Evolutionary conservation across 2,797 vertebrate species (phyloP).

Genomic region (Macropus fuliginosus): DNA sequence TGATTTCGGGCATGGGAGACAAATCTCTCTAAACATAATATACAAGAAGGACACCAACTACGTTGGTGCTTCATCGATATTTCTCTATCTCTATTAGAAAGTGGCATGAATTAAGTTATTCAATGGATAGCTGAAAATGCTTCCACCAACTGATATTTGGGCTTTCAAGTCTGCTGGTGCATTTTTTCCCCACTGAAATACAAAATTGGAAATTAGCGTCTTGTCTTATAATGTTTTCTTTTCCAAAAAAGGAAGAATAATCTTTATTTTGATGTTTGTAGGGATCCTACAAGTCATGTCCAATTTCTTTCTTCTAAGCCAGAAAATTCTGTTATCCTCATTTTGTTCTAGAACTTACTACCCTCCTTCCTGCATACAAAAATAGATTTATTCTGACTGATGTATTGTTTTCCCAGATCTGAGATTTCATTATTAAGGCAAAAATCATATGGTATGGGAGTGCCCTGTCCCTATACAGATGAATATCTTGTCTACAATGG

Average conservation of each 20-base stretch:
- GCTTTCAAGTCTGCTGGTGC: neutral
- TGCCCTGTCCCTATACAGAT: neutral
- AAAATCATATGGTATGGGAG: neutral
- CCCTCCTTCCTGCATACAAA: neutral
- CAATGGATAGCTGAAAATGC: neutral
- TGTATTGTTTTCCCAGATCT: neutral
- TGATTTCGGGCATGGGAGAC: neutral
- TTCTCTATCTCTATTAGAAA: neutral
- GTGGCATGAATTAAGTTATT: neutral
- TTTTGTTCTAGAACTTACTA: neutral
- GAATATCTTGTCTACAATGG: neutral
- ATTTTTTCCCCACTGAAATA: neutral
- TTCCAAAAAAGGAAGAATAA: neutral
- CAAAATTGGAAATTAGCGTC: neutral
- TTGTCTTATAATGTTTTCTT: constrained; percentile 21
- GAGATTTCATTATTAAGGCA: neutral
- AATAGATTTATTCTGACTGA: neutral
- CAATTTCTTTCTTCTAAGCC: neutral
- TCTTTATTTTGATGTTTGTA: neutral
- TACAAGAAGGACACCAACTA: neutral
- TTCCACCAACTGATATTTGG: neutral
- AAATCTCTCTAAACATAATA: neutral
- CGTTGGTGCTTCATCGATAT: neutral
- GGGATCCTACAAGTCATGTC: neutral
- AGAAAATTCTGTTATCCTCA: neutral